Conservation (phyloP, 2,888 invertebrate species). For the Lasius fuliginosus region DNA sequence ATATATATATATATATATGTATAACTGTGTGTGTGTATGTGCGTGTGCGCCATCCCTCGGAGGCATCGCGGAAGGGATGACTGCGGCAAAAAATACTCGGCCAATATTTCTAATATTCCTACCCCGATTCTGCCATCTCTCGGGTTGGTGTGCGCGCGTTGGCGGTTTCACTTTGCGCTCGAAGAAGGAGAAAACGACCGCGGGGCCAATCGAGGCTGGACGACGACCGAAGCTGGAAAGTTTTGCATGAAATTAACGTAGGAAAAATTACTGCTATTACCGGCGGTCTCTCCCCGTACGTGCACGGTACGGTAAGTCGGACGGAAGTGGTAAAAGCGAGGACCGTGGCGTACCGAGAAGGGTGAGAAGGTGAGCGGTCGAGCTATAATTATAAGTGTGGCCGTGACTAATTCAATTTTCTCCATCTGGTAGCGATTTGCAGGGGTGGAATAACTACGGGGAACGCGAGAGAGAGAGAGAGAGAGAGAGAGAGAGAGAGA, state of each 20-base stretch:
- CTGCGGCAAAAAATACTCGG: conserved; percentile 29
- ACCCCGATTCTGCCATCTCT: conserved; percentile 19
- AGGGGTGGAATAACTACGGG: conserved; percentile 54
- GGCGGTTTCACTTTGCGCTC: conserved; percentile 44
- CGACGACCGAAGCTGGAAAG: conserved; percentile 73
- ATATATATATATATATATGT: not conserved
- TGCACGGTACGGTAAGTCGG: conserved; percentile 16
- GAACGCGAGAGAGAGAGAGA: conserved; percentile 20
- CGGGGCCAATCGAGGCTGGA: conserved; percentile 35
- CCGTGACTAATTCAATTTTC: conserved; percentile 78
- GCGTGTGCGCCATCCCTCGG: not conserved
- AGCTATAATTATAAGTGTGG: conserved; percentile 77
- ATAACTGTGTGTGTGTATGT: not conserved
- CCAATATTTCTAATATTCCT: conserved; percentile 58
- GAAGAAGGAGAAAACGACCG: conserved; percentile 38
- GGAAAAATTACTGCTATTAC: conserved; percentile 80
- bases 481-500: too few relatives aligned
- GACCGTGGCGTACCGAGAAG: conserved; percentile 7
- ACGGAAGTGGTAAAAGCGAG: conserved; percentile 31
- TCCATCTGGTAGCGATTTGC: conserved; percentile 77
- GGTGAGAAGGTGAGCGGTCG: conserved; percentile 40
- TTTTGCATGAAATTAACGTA: conserved; percentile 81
- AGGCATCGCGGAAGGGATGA: conserved; percentile 35
- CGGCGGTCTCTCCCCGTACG: conserved; percentile 43
- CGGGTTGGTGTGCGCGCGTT: conserved; percentile 21